phyloP scores from a whole-genome alignment of 1,140 invertebrate genomes.

The Polyergus mexicanus region DNA sequence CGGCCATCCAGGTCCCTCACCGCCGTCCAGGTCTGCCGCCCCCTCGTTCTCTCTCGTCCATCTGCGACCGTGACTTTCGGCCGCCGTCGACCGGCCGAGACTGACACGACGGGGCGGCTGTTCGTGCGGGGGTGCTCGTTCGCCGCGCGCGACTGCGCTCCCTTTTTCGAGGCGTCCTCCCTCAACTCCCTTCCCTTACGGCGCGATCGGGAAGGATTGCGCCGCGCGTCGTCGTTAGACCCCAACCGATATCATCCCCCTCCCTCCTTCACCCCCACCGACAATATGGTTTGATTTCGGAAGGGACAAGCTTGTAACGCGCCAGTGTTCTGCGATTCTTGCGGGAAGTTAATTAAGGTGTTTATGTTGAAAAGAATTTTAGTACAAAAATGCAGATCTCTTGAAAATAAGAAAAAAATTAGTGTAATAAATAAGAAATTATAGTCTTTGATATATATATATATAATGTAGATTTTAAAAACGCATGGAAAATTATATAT shows the following conservation, averaged over 20 bases:
- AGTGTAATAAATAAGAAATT: not conserved
- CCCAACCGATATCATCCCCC: slow-evolving; percentile 2
- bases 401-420: not conserved
- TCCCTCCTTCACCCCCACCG: not conserved
- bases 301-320: not conserved
- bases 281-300: slow-evolving; percentile 24
- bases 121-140: slow-evolving; percentile 68
- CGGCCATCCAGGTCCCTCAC: not conserved
- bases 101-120: slow-evolving; percentile 70
- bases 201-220: slow-evolving; percentile 44
- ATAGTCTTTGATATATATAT: not conserved
- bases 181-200: slow-evolving; percentile 1
- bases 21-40: not conserved
- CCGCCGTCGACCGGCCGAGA: slow-evolving; percentile 77
- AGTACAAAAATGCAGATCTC: too few species aligned
- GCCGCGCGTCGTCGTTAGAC: slow-evolving; percentile 37
- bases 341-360: not conserved
- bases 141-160: slow-evolving; percentile 72
- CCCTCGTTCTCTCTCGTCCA: slow-evolving; percentile 46
- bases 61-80: slow-evolving; percentile 73
- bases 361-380: not conserved
- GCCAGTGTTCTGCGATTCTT: slow-evolving; percentile 22
- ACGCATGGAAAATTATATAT: not conserved
- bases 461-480: not conserved
- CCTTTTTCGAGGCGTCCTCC: slow-evolving; percentile 62